Evolutionary conservation across 2,113 vertebrate species (phyloP), one percentile per base, ranked within the genome.

Genomic region (Serinus canaria): DNA sequence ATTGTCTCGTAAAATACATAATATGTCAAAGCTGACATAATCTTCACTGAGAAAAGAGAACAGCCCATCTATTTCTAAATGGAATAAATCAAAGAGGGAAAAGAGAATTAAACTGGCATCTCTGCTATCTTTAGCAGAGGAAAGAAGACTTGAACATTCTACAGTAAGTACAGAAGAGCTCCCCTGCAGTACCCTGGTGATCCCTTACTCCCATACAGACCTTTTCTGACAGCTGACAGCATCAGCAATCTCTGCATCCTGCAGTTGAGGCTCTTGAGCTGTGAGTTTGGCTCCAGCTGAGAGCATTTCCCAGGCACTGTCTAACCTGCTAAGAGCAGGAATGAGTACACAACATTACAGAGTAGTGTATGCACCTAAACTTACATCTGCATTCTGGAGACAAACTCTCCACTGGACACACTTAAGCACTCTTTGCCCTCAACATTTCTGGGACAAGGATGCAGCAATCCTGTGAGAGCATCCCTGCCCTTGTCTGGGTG

Each of bases 1-100:
- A 96, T 83, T 24, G 41, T 69, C 88, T 77, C 28, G 24, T 97
- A 93, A 97, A 97, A 94, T 85, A 62, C 37, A 41, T 82, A 69
- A 83, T 60, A 64, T 69, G 74, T 92, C 69, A 94, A 78, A 91
- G 56, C 3, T 93, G 92, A 83, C 89, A 66, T 79, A 93, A 91
- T 39, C 15, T 63, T 94, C 87, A 28, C 62, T 63, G 82, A 63
- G 56, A 67, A 27, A 86, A 60, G 59, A 80, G 66, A 46, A 67
- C 52, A 90, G 59, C 35, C 52, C 53, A 90, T 69, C 76, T 64
- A 82, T 94, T 97, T 95, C 39, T 81, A 52, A 88, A 68, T 44
- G 19, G 20, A 91, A 94, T 91, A 90, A 89, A 96, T 95, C 73
- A 79, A 50, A 82, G 59, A 90, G 27, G 23, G 30, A 77, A 64